A percentile compares a stretch with the other conserved stretches of the same genome.
These are phyloP conservation scores for Bactericera cockerelli DNA, from an alignment of 1,140 invertebrate species.

Conservation along the genomic window DNA sequence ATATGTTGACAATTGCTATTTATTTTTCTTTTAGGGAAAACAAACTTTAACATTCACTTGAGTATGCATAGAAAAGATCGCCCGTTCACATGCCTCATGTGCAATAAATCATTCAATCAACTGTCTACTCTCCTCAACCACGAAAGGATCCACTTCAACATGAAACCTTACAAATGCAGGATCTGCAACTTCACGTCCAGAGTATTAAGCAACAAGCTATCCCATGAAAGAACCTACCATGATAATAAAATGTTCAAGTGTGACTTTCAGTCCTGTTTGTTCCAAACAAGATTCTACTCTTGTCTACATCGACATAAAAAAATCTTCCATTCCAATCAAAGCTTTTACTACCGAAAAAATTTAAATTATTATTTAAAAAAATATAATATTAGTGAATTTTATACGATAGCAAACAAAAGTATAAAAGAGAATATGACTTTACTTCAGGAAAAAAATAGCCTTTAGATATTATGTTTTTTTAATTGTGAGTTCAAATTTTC, in stretches of 20 bases:
- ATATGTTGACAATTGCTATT: no score
- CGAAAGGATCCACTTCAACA: slow-evolving; percentile 14
- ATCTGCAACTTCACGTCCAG: slow-evolving; percentile 34
- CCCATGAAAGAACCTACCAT: background rate
- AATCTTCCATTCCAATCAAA: background rate
- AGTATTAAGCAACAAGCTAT: background rate
- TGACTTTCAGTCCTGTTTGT: background rate
- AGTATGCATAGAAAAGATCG: slow-evolving; percentile 18
- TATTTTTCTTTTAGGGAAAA: background rate
- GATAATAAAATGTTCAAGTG: background rate
- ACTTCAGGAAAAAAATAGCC: no score
- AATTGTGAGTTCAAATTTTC: no score
- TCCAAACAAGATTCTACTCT: background rate
- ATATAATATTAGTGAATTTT: slow-evolving; percentile 8
- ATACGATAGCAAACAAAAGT: background rate
- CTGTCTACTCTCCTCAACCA: slow-evolving; percentile 25
- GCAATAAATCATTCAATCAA: slow-evolving; percentile 37
- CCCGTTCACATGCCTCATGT: slow-evolving; percentile 31
- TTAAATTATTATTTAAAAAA: background rate
- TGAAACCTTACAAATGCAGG: slow-evolving; percentile 40
- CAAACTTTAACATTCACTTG: slow-evolving; percentile 13
- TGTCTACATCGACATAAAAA: background rate
- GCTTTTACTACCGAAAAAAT: background rate
- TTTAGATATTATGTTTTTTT: no score
- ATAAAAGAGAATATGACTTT: no score